Evolutionary conservation across 1,140 invertebrate genomes (phyloP).

Genomic region (Telenomus remus): DNA sequence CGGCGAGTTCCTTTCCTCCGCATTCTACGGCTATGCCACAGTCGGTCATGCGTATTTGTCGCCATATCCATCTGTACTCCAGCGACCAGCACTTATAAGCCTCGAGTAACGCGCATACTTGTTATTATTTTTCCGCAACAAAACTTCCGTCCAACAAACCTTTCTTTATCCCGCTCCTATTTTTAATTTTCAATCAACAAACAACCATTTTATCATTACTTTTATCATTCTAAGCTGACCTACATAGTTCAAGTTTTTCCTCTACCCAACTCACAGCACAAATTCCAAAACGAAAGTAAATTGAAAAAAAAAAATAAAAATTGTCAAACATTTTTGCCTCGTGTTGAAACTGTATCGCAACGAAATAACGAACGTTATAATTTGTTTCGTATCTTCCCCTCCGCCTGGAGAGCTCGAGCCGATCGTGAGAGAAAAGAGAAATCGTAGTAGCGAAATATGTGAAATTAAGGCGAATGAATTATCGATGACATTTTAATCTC

Average conservation of each 20-base stretch:
- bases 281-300: too few species aligned
- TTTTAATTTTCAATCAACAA: too few species aligned
- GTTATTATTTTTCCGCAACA: conserved; percentile 26
- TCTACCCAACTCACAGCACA: too few species aligned
- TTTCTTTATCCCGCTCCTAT: too few species aligned
- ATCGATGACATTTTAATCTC: conserved; percentile 12
- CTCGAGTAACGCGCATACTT: conserved; percentile 36
- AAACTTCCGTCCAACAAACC: background rate
- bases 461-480: background rate
- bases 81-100: conserved; percentile 46
- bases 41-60: conserved; percentile 60
- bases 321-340: too few species aligned
- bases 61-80: conserved; percentile 38
- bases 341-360: too few species aligned
- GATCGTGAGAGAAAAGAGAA: conserved; percentile 5
- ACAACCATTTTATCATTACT: too few species aligned
- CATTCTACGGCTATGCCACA: conserved; percentile 58
- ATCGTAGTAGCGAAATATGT: conserved; percentile 1
- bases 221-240: too few species aligned
- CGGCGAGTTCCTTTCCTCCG: conserved; percentile 46
- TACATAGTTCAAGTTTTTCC: too few species aligned
- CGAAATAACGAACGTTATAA: too few species aligned
- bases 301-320: too few species aligned
- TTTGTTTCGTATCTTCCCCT: too few species aligned
- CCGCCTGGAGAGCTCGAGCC: background rate